These are phyloP conservation scores for Ophioninae sp. DNA, from an alignment of 2,888 invertebrate species.

Conservation along the genomic window DNA sequence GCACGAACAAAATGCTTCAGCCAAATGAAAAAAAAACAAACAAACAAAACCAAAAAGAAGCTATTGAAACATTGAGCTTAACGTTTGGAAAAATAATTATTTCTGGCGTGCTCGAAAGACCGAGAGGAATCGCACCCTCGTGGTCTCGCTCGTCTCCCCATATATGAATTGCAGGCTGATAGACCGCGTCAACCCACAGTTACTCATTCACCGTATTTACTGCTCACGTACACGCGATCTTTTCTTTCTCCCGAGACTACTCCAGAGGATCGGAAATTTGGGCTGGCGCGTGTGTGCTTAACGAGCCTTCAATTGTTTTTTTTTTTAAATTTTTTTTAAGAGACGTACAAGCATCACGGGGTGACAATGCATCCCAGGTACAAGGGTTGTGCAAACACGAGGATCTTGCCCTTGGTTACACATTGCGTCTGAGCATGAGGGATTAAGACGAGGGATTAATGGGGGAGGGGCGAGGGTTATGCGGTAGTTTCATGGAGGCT, in stretches of 20 bases:
- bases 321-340: not conserved
- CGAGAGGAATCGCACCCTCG: not conserved
- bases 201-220: slow-evolving; percentile 9
- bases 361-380: slow-evolving; percentile 59
- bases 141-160: not conserved
- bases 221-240: slow-evolving; percentile 27
- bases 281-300: not conserved
- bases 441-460: slow-evolving; percentile 26
- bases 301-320: not conserved
- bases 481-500: no score
- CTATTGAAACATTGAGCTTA: not conserved
- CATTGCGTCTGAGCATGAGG: slow-evolving; percentile 12
- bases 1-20: no score
- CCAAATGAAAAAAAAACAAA: no score
- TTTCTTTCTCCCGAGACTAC: slow-evolving; percentile 53
- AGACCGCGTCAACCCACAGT: slow-evolving; percentile 10
- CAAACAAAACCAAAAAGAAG: no score
- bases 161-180: slow-evolving; percentile 1
- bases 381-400: slow-evolving; percentile 62
- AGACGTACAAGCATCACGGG: slow-evolving; percentile 21
- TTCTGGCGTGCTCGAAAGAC: not conserved
- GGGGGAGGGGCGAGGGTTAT: not conserved
- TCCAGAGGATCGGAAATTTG: slow-evolving; percentile 40
- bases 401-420: slow-evolving; percentile 43
- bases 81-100: not conserved